Evolutionary conservation across 2,888 invertebrate genomes (phyloP).

Genomic region (Rapana venosa): DNA sequence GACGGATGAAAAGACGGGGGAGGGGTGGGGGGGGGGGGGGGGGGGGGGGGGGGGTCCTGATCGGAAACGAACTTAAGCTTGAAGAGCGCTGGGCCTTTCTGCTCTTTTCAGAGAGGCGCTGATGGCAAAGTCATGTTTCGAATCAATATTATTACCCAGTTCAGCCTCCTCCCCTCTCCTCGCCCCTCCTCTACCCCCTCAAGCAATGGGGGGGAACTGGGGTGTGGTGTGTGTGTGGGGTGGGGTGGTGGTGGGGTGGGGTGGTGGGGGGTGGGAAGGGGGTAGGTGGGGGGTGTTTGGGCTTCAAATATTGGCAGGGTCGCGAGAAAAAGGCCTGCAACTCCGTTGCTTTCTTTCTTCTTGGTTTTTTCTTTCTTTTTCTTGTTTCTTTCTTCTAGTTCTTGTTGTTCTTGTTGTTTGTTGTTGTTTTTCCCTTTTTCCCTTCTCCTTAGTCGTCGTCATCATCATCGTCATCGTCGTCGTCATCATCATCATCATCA

Average conservation of each 20-base stretch:
- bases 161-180: not conserved
- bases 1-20: slow-evolving; percentile 37
- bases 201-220: not conserved
- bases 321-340: not conserved
- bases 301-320: slow-evolving; percentile 32
- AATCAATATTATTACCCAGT: slow-evolving; percentile 37
- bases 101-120: slow-evolving; percentile 1
- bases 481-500: not conserved
- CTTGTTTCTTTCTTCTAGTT: not conserved
- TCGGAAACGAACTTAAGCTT: slow-evolving; percentile 36
- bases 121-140: slow-evolving; percentile 39
- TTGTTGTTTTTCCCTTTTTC: not conserved
- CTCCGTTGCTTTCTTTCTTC: not conserved
- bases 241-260: too few species aligned
- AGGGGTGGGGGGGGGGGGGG: too few species aligned
- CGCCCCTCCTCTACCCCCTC: not conserved
- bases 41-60: too few species aligned
- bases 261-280: too few species aligned
- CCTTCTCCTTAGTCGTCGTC: not conserved
- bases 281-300: too few species aligned
- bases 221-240: too few species aligned
- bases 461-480: not conserved
- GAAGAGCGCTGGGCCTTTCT: not conserved
- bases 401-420: too few species aligned
- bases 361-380: not conserved